These are phyloP conservation scores for Drosophila kambysellisi DNA, from an alignment of 2,888 invertebrate species.

Conservation along the genomic window DNA sequence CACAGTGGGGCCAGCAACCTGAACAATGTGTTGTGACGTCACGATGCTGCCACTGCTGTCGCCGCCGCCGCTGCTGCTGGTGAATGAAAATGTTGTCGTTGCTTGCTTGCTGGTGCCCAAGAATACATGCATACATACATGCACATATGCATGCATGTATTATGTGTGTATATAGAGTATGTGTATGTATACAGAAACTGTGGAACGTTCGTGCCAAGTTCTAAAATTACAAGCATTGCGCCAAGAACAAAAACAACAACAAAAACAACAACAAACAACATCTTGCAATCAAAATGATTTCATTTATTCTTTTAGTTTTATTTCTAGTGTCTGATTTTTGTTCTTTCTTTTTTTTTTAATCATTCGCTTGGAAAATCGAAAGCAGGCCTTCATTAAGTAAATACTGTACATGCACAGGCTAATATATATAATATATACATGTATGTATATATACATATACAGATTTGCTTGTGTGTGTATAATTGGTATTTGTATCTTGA, in stretches of 20 bases:
- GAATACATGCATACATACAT: slow-evolving; percentile 9
- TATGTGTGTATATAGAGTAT: slow-evolving; percentile 2
- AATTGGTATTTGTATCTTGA: not conserved
- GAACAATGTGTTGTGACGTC: slow-evolving; percentile 56
- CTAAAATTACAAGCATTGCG: slow-evolving; percentile 71
- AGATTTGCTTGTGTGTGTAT: not conserved
- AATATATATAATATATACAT: not conserved
- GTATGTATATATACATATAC: not conserved
- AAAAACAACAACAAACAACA: slow-evolving; percentile 24
- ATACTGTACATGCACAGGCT: slow-evolving; percentile 11
- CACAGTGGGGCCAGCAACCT: slow-evolving; percentile 75
- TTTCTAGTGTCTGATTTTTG: slow-evolving; percentile 1
- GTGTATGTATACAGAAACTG: slow-evolving; percentile 32
- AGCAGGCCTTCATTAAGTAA: slow-evolving; percentile 50
- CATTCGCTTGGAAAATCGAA: slow-evolving; percentile 64
- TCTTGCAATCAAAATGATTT: slow-evolving; percentile 52
- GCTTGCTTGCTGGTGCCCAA: slow-evolving; percentile 32
- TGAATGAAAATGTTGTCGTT: slow-evolving; percentile 60
- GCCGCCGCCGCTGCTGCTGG: slow-evolving; percentile 19
- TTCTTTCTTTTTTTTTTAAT: slow-evolving; percentile 32
- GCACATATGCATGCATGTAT: not conserved
- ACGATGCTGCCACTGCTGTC: slow-evolving; percentile 25
- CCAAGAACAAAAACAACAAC: slow-evolving; percentile 22
- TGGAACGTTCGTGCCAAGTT: slow-evolving; percentile 69
- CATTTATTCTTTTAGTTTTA: slow-evolving; percentile 23